These are phyloP conservation scores for Thyatira batis DNA, from an alignment of 2,888 invertebrate genomes.

Conservation along the genomic window DNA sequence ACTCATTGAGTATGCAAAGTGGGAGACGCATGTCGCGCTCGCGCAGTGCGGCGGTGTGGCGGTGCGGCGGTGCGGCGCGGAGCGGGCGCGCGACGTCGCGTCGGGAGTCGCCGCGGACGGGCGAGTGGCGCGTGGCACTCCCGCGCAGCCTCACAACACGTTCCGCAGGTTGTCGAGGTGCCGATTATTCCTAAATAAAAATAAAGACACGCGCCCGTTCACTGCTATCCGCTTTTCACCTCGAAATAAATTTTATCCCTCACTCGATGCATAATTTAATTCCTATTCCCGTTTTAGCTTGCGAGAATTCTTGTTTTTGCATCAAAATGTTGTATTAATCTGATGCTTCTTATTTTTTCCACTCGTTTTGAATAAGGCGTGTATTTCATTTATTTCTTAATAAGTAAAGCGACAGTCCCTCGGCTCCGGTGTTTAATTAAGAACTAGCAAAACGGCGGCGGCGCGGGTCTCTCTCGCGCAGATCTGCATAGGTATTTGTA, in stretches of 20 bases:
- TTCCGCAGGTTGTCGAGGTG: slow-evolving; percentile 26
- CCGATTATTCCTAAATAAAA: slow-evolving; percentile 54
- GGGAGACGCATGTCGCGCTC: slow-evolving; percentile 4
- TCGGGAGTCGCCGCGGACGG: slow-evolving; percentile 16
- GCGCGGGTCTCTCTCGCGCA: slow-evolving; percentile 21
- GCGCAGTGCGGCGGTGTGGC: neutral
- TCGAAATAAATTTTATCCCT: neutral
- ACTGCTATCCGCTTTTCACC: slow-evolving; percentile 29
- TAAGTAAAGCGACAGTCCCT: slow-evolving; percentile 57
- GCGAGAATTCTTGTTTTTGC: slow-evolving; percentile 41
- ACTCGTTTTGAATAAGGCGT: slow-evolving; percentile 50
- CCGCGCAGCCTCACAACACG: slow-evolving; percentile 32
- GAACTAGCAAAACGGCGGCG: slow-evolving; percentile 46
- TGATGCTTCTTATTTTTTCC: slow-evolving; percentile 33
- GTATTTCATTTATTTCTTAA: slow-evolving; percentile 73
- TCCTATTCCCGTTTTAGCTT: slow-evolving; percentile 40
- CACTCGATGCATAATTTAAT: slow-evolving; percentile 8
- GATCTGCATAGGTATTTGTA: slow-evolving; percentile 54
- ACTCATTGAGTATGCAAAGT: slow-evolving; percentile 16
- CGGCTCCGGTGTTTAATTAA: slow-evolving; percentile 66
- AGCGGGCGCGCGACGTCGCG: neutral
- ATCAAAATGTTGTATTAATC: slow-evolving; percentile 46
- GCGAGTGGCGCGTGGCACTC: slow-evolving; percentile 51
- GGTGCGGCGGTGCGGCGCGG: too few relatives aligned
- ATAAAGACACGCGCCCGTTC: slow-evolving; percentile 44